Conservation (phyloP, 2,113 vertebrate genomes). For the Sinocyclocheilus maitianheensis region DNA sequence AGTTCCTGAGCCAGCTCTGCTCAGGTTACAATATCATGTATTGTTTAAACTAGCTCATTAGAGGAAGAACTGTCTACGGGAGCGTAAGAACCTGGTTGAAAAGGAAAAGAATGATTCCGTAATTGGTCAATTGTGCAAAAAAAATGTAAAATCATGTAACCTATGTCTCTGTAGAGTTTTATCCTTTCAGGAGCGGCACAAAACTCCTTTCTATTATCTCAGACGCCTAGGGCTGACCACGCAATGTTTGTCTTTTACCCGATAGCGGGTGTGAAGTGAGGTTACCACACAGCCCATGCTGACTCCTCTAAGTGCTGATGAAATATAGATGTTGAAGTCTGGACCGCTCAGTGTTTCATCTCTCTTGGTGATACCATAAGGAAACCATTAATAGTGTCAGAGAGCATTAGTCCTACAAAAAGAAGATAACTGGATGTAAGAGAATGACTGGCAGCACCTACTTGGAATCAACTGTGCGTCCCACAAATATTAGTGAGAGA, state of each 20-base stretch:
- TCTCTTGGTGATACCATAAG: constrained; percentile 79
- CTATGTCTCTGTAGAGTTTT: constrained; percentile 16
- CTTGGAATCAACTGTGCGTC: constrained; percentile 70
- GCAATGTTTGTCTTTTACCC: constrained; percentile 51
- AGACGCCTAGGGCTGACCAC: constrained; percentile 22
- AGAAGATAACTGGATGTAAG: constrained; percentile 78
- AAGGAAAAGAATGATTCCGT: constrained; percentile 25
- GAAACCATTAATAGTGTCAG: constrained; percentile 81
- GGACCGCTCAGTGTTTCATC: constrained; percentile 75
- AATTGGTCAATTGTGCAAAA: constrained; percentile 44
- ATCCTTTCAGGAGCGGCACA: constrained; percentile 8
- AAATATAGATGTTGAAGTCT: constrained; percentile 82
- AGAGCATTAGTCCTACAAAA: constrained; percentile 75
- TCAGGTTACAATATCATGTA: constrained; percentile 45
- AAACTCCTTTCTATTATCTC: constrained; percentile 44
- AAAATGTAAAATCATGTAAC: constrained; percentile 4
- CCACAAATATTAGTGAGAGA: constrained; percentile 62
- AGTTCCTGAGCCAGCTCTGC: constrained; percentile 37
- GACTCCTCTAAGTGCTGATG: constrained; percentile 69
- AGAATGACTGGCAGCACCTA: constrained; percentile 76
- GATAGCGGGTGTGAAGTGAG: constrained; percentile 52
- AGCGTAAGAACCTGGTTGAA: neutral
- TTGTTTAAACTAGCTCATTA: constrained; percentile 52
- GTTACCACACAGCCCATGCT: constrained; percentile 52
- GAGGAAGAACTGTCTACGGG: constrained; percentile 33